These are phyloP conservation scores for Porites evermanni DNA, from an alignment of 92 coral and sea anemone species.

Conservation along the genomic window DNA sequence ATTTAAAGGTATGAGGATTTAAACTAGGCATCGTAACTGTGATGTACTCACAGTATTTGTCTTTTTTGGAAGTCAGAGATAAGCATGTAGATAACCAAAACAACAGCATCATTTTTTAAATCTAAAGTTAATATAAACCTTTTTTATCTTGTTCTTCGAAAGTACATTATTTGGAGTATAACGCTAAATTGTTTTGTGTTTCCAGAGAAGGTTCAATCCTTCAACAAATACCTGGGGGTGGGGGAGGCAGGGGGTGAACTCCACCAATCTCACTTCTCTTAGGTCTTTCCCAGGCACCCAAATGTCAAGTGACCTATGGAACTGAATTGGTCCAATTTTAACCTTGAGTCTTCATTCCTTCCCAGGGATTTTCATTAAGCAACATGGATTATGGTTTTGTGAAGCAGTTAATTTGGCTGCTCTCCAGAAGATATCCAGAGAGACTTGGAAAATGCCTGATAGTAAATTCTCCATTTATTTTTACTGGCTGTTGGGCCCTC, in stretches of 20 bases:
- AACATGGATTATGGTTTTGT: slow-evolving; percentile 99
- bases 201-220: no score
- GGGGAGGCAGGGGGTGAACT: no score
- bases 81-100: no score
- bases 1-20: slow-evolving; percentile 76
- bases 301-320: not conserved
- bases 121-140: no score
- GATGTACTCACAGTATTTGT: no score
- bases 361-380: slow-evolving; percentile 86
- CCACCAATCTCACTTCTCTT: no score
- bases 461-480: slow-evolving; percentile 85
- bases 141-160: no score
- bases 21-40: not conserved
- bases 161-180: no score
- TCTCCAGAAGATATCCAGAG: slow-evolving; percentile 94
- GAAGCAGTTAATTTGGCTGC: slow-evolving; percentile 94
- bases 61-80: no score
- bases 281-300: not conserved
- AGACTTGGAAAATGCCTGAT: slow-evolving; percentile 92
- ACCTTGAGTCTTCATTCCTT: not conserved
- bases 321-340: not conserved
- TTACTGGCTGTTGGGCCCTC: slow-evolving; percentile 94
- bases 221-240: no score
- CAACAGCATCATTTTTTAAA: no score
- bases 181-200: no score